phyloP scores from a whole-genome alignment of 2,797 vertebrate species.

The Acanthurus leucopareius region DNA sequence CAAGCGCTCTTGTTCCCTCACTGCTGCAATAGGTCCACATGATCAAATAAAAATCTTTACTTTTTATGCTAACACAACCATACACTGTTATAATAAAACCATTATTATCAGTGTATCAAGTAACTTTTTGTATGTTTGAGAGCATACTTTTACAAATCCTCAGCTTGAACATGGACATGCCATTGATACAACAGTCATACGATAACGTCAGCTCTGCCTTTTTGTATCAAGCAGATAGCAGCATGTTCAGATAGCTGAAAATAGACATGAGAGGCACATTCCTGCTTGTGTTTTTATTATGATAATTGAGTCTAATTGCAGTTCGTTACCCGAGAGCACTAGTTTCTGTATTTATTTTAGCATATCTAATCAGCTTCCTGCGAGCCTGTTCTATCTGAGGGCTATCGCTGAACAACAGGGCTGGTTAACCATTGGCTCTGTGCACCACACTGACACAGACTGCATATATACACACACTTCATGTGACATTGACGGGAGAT shows the following conservation, averaged over 20 bases:
- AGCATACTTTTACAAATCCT: not conserved
- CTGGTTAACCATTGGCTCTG: constrained; percentile 69
- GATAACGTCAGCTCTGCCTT: constrained; percentile 29
- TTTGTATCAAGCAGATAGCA: constrained; percentile 46
- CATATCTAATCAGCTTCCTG: constrained; percentile 75
- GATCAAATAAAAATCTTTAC: constrained; percentile 15
- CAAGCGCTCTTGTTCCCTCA: not conserved
- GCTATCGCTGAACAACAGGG: constrained; percentile 46
- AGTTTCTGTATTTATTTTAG: constrained; percentile 68
- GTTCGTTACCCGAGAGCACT: constrained; percentile 46
- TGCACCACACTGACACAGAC: constrained; percentile 58
- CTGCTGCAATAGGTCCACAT: not conserved
- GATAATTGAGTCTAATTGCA: constrained; percentile 74
- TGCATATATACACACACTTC: constrained; percentile 64
- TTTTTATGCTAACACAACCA: constrained; percentile 20
- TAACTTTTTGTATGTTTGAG: not conserved
- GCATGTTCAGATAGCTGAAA: constrained; percentile 49
- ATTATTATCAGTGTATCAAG: constrained; percentile 9
- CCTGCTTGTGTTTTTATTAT: constrained; percentile 72
- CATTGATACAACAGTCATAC: not conserved
- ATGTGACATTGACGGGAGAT: constrained; percentile 49
- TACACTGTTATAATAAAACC: constrained; percentile 2
- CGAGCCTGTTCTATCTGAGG: constrained; percentile 52
- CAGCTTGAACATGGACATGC: not conserved
- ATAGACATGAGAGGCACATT: constrained; percentile 61